phyloP scores from a whole-genome alignment of 2,113 vertebrate genomes.

The Orcinus orca region DNA sequence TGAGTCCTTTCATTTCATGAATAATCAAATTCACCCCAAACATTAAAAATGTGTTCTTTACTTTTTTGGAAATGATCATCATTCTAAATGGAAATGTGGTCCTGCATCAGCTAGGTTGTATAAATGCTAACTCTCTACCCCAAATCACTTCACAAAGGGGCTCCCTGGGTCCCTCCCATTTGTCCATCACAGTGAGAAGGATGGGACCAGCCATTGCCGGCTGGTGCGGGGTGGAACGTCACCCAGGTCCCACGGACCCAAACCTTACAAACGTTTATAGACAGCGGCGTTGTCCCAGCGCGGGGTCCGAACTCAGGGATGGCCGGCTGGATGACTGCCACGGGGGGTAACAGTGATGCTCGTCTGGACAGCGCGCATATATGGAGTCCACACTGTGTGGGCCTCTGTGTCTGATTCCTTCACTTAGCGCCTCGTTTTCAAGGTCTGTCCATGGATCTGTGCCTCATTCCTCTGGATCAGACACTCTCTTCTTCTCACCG shows the following conservation, averaged over 20 bases:
- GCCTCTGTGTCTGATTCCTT: neutral
- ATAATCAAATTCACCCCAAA: neutral
- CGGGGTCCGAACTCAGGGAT: neutral
- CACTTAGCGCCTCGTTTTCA: accelerated
- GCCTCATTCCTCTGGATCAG: neutral
- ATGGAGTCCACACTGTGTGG: accelerated
- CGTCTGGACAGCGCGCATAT: accelerated
- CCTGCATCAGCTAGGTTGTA: neutral
- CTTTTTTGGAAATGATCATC: neutral
- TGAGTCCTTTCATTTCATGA: neutral
- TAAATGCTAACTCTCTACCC: neutral
- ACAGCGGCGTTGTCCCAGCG: neutral
- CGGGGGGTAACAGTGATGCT: too few relatives aligned
- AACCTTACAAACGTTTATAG: neutral
- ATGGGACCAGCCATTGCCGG: accelerated
- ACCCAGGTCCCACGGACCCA: neutral
- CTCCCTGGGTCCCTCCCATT: too few relatives aligned
- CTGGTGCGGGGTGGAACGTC: neutral
- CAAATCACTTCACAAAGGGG: neutral
- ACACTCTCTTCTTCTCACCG: accelerated
- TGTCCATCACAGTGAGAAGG: neutral
- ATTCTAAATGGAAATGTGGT: neutral
- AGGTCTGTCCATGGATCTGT: neutral
- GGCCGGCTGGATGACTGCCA: neutral
- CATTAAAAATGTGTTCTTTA: neutral